Base-by-base conservation (phyloP, 2,888 invertebrate genomes). In the Andrena chrysosceles region DNA sequence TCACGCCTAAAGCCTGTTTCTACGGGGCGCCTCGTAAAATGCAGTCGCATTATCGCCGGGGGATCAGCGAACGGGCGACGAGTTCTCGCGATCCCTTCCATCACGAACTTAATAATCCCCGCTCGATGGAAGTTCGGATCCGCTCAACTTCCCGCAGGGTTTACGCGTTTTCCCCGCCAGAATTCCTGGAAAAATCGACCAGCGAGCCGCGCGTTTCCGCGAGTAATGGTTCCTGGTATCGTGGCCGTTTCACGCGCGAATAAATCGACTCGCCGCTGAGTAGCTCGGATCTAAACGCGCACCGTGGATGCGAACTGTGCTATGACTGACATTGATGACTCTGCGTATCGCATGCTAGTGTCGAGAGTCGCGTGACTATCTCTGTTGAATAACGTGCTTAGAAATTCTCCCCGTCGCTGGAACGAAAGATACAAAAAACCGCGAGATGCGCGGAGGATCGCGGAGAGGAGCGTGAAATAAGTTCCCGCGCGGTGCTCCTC, bases 101-200 rank as follows among this genome's bases (percentile, higher is more conserved):
- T 62, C 59, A 20, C 3, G 49, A 73, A 73, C 77, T 77, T 77
- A 62, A 77, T 77, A 77, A 77, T 77, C 77, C 52, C 56, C 54
- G 59, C 10, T n/a, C 59, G 66, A 66, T 54, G 60, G 59, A 60
- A 60, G 66, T 66, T 73, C 72, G n/a, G 64, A 54, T 23, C 35
- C n/a, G 56, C 64, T 33, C 42, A n/a, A 31, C 13, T 59, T 42
- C 16, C 48, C 48, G 62, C 10, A 54, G 33, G 56, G 48, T 74
- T 78, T 77, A 77, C 72, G 35, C 56, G 56, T 56, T 26, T 56
- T 29, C 13, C 29, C 26, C 26, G 72, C 13, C 48, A 60, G 52
- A 73, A 67, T 73, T 29, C 42, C 56, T n/a, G 20, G n/a, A 35
- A 60, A 71, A 77, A 60, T 67, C 49, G 48, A 62, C 49, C 49